Conservation (phyloP, 2,113 vertebrate genomes). For the Daboia siamensis region DNA sequence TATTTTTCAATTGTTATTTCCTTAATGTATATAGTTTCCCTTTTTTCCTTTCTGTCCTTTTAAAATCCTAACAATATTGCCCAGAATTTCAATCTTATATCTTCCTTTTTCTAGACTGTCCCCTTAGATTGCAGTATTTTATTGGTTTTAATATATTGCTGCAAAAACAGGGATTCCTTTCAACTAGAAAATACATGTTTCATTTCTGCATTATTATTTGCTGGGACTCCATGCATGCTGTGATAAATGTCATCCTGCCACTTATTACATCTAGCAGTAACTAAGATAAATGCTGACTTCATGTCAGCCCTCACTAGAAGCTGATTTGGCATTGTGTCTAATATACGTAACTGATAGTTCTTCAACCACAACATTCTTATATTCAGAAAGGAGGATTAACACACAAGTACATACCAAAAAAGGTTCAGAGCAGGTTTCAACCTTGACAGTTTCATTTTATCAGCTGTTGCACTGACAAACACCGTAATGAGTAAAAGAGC, state of each 20-base stretch:
- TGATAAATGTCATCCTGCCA: slow-evolving; percentile 2
- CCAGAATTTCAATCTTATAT: neutral
- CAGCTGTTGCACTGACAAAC: neutral
- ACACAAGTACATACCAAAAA: neutral
- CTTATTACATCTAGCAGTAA: slow-evolving; percentile 8
- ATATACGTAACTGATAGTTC: neutral
- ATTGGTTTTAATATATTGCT: neutral
- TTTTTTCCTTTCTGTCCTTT: neutral
- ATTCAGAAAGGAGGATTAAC: neutral
- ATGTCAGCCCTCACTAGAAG: neutral
- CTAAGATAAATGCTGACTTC: slow-evolving; percentile 24
- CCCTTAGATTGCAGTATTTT: neutral
- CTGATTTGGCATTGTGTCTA: neutral
- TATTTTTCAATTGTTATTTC: neutral
- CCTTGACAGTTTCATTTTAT: neutral
- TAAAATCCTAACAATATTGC: neutral
- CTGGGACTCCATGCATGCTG: neutral
- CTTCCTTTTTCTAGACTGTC: neutral
- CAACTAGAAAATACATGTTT: neutral
- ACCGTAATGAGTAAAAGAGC: neutral
- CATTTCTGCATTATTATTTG: neutral
- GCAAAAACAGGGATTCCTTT: neutral
- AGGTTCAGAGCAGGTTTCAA: neutral
- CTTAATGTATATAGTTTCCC: neutral
- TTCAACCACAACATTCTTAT: neutral